Percentiles rank a stretch among this genome's conserved stretches.
Evolutionary conservation across 23 tunicate genomes (phyloP).

Genomic region (Styela plicata): DNA sequence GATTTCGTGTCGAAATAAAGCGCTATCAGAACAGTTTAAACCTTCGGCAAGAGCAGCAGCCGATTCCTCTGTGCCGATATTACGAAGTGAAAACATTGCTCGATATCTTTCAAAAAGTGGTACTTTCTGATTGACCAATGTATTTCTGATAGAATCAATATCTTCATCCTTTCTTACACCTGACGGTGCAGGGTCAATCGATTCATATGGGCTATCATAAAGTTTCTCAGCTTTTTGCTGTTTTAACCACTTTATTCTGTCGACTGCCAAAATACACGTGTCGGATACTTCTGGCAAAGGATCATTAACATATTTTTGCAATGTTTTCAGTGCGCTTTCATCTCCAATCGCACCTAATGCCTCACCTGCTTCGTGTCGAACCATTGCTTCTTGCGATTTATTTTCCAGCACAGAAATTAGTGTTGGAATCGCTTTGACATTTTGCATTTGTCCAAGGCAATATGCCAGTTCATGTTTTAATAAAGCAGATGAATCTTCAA

Average conservation of each 20-base stretch:
- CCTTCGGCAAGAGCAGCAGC: slow-evolving; percentile 68
- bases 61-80: slow-evolving; percentile 58
- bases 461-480: slow-evolving; percentile 98
- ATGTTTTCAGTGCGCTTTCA: slow-evolving; percentile 25
- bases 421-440: slow-evolving; percentile 58
- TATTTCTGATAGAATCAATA: slow-evolving; percentile 31
- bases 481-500: slow-evolving; percentile 84
- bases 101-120: slow-evolving; percentile 86
- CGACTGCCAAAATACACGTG: slow-evolving; percentile 84
- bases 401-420: slow-evolving; percentile 43
- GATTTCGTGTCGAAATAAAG: slow-evolving; percentile 91
- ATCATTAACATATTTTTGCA: slow-evolving; percentile 55
- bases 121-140: slow-evolving; percentile 26
- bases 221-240: slow-evolving; percentile 5
- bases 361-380: slow-evolving; percentile 96
- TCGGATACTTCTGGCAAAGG: slow-evolving; percentile 75
- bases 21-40: slow-evolving; percentile 64
- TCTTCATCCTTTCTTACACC: slow-evolving; percentile 18
- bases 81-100: slow-evolving; percentile 96
- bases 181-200: slow-evolving; percentile 86
- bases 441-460: slow-evolving; percentile 96
- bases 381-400: slow-evolving; percentile 52
- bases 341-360: slow-evolving; percentile 90
- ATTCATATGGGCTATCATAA: slow-evolving; percentile 48
- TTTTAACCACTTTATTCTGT: slow-evolving; percentile 44